phyloP scores from a whole-genome alignment of 1,140 invertebrate genomes.

The Eumaeus atala region DNA sequence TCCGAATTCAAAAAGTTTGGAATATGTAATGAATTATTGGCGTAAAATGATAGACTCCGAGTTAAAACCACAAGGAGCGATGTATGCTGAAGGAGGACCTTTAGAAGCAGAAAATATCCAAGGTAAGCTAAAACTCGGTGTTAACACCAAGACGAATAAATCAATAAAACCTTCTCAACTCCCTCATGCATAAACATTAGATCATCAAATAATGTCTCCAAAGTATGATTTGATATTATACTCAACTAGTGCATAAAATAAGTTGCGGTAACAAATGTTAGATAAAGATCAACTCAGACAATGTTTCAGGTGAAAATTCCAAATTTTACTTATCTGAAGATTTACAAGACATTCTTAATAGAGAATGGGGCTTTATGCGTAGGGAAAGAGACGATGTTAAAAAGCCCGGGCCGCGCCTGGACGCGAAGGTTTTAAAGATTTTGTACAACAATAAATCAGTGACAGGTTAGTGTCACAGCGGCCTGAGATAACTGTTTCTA shows the following conservation, averaged over 20 bases:
- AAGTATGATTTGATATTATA: constrained; percentile 1
- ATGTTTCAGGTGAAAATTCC: constrained; percentile 72
- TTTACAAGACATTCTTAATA: constrained; percentile 73
- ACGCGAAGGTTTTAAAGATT: constrained; percentile 65
- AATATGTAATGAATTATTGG: constrained; percentile 61
- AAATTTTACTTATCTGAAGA: constrained; percentile 66
- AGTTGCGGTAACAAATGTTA: not conserved
- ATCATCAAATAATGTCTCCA: not conserved
- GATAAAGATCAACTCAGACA: constrained; percentile 31
- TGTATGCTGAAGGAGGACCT: constrained; percentile 62
- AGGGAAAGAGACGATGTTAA: constrained; percentile 94
- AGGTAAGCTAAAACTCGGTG: constrained; percentile 29
- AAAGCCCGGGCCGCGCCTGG: constrained; percentile 90
- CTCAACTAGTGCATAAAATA: constrained; percentile 8
- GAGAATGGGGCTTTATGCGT: constrained; percentile 84
- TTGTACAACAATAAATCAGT: constrained; percentile 65
- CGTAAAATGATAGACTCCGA: constrained; percentile 47
- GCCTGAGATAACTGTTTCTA: constrained; percentile 43
- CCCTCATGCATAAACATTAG: too few relatives aligned
- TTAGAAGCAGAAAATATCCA: constrained; percentile 51
- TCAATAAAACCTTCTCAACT: too few relatives aligned
- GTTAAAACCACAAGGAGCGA: constrained; percentile 42
- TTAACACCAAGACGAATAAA: too few relatives aligned
- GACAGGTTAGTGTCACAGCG: constrained; percentile 70
- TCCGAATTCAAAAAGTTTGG: constrained; percentile 53